These are phyloP conservation scores for Lochmaea capreae DNA, from an alignment of 2,888 invertebrate genomes.

Conservation along the genomic window DNA sequence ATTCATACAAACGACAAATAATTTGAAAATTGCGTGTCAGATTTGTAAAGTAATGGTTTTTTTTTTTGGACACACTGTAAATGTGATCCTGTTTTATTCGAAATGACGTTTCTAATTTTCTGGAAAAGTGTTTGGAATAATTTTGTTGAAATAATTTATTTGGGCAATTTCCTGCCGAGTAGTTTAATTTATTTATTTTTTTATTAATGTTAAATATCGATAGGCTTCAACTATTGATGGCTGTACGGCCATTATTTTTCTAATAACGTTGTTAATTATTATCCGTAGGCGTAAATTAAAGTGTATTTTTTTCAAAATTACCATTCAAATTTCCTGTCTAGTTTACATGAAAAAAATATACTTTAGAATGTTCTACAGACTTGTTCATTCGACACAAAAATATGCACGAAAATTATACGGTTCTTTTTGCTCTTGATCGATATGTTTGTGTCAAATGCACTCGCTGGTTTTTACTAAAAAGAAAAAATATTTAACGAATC, in stretches of 20 bases:
- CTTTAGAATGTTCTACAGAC: conserved; percentile 6
- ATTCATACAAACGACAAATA: too few species aligned
- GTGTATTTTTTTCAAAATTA: conserved; percentile 24
- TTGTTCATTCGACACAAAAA: conserved; percentile 22
- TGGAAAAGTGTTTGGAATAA: conserved; percentile 27
- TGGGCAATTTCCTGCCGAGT: conserved; percentile 21
- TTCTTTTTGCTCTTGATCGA: background rate
- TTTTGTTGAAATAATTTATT: conserved; percentile 29
- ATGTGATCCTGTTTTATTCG: background rate
- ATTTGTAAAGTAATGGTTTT: too few species aligned
- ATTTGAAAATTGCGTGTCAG: too few species aligned
- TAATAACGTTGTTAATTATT: conserved; percentile 24
- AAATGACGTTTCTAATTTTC: background rate
- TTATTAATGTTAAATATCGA: conserved; percentile 38
- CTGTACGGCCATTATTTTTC: conserved; percentile 26
- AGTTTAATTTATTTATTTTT: conserved; percentile 57
- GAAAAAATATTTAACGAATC: conserved; percentile 8
- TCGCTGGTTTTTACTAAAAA: conserved; percentile 11
- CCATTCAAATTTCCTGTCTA: conserved; percentile 6
- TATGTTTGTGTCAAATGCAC: conserved; percentile 14
- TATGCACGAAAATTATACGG: background rate
- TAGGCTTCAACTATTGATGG: conserved; percentile 44
- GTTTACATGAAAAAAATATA: conserved; percentile 22
- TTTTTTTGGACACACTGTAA: too few species aligned
- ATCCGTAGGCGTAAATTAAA: conserved; percentile 3